Base-by-base conservation (phyloP, 2,113 vertebrate species). In the Callipepla squamata region DNA sequence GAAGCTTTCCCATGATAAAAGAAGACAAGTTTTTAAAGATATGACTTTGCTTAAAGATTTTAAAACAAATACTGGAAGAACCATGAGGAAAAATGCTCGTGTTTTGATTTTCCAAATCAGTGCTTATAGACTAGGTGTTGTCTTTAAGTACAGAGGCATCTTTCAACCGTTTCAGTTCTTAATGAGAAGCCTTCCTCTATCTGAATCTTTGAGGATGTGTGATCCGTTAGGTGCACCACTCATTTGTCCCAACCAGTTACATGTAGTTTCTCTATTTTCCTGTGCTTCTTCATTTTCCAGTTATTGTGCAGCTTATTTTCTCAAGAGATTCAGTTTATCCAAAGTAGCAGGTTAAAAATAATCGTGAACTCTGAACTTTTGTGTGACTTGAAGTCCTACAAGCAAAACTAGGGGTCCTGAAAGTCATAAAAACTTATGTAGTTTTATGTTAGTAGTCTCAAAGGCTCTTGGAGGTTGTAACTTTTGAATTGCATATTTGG, bases 311-410 rank as follows among this genome's bases (percentile, higher is more conserved):
- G 57, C 80, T 59, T 90, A 62, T 93, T 57, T 70, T 80, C 38
- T 75, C 45, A 48, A 89, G 47, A 94, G 25, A 95, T 83, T 94
- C 38, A 80, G 12, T 22, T 92, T 82, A 40, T 44, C 21, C 65
- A 68, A 93, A 89, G 59, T 3, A 2, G 51, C 38, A 87, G 67
- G 38, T 92, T 26, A 7, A 28, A 63, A 63, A 63, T 28, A 40
- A 62, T 38, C 87, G 88, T 85, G 44, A 96, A 36, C 15, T 83
- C 65, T 59, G 70, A 68, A 5, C 36, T 87, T 82, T 79, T 73
- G 32, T 85, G 58, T 87, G 59, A 75, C 65, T 93, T 58, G 11
- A 85, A 18, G 72, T 53, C 51, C 32, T 47, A 70, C 72, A 87
- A 38, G 77, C 80, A 93, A 83, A 84, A 66, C 55, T 59, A 53